A percentile compares a stretch with the other conserved stretches of the same genome.
phyloP scores from a whole-genome alignment of 2,113 vertebrate species.

The Corapipo altera region DNA sequence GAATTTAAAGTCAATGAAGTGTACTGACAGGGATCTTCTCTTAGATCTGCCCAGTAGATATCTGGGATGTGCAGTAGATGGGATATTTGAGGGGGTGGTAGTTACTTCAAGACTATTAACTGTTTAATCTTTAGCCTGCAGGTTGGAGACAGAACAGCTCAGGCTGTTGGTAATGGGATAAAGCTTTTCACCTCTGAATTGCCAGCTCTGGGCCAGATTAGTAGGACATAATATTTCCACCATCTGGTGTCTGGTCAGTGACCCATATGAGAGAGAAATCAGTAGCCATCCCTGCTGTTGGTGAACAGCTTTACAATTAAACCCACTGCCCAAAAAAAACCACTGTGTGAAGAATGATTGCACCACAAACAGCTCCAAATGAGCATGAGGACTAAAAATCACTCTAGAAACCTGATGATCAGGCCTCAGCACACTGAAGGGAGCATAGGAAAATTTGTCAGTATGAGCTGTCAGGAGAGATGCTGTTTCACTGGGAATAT shows the following conservation, averaged over 20 bases:
- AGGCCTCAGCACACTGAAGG: neutral
- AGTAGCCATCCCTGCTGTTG: neutral
- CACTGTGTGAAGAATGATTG: neutral
- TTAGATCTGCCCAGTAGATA: neutral
- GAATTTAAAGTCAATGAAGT: neutral
- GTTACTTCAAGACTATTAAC: conserved; percentile 10
- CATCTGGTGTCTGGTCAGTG: conserved; percentile 62
- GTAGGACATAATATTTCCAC: conserved; percentile 33
- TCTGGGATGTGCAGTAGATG: neutral
- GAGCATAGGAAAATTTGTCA: neutral
- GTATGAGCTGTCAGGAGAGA: neutral
- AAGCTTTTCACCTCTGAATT: conserved; percentile 45
- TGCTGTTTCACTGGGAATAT: neutral
- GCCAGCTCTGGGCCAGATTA: conserved; percentile 45
- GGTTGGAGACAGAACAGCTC: conserved; percentile 35
- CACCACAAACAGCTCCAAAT: neutral
- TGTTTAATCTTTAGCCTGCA: conserved; percentile 24
- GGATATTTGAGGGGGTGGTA: neutral
- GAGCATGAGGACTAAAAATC: neutral
- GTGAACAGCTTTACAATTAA: neutral
- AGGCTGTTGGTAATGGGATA: conserved; percentile 57
- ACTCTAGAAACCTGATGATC: neutral
- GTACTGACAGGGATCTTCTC: neutral
- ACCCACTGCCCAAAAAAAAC: too few species aligned
- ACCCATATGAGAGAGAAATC: conserved; percentile 27